These are phyloP conservation scores for Halesus radiatus DNA, from an alignment of 1,140 invertebrate species.

Conservation along the genomic window DNA sequence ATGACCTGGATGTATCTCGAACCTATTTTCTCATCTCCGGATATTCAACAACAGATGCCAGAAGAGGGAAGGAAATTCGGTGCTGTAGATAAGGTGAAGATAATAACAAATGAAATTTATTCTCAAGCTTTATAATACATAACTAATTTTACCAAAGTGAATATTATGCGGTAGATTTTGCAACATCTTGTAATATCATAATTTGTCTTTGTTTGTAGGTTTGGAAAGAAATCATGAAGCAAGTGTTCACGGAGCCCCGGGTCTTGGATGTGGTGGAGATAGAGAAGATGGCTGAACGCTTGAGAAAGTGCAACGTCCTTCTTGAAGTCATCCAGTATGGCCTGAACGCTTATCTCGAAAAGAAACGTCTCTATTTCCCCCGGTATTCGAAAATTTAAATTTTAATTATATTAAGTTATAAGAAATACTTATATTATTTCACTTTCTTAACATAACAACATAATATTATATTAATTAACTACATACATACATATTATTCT, in stretches of 20 bases:
- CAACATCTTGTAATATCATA: background rate
- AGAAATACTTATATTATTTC: no score
- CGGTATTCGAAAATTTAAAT: slow-evolving; percentile 54
- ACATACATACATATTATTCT: no score
- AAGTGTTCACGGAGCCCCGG: slow-evolving; percentile 81
- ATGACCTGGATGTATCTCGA: slow-evolving; percentile 97
- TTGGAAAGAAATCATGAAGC: slow-evolving; percentile 96
- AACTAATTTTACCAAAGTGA: no score
- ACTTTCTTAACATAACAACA: no score
- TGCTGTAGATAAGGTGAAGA: slow-evolving; percentile 87
- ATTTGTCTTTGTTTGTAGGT: slow-evolving; percentile 66
- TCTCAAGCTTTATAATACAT: no score
- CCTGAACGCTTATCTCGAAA: slow-evolving; percentile 94
- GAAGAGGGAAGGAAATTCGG: slow-evolving; percentile 89
- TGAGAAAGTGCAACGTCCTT: slow-evolving; percentile 90
- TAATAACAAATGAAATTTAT: no score
- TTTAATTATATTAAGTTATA: no score
- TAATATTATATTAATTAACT: no score
- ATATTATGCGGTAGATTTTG: background rate
- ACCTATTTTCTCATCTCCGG: slow-evolving; percentile 97
- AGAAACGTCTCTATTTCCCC: slow-evolving; percentile 94
- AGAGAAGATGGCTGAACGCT: slow-evolving; percentile 92
- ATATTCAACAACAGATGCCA: slow-evolving; percentile 97
- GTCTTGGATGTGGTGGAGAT: slow-evolving; percentile 91
- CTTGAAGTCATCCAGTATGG: slow-evolving; percentile 93